These are phyloP conservation scores for Cydia pomonella DNA, from an alignment of 1,140 invertebrate genomes.

Conservation along the genomic window DNA sequence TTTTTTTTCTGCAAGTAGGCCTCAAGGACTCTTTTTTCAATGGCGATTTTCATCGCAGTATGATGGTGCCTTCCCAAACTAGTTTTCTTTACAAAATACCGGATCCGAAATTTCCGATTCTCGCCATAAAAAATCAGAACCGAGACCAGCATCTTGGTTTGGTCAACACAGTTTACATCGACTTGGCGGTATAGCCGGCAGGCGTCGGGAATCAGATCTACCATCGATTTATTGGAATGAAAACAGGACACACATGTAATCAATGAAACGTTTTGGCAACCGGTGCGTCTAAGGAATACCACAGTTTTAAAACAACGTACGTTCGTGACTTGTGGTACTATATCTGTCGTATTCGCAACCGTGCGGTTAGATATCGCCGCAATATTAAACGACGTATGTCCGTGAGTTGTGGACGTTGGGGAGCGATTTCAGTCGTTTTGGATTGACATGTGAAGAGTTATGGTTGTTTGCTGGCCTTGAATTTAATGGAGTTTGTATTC, in stretches of 20 bases:
- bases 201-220: not conserved
- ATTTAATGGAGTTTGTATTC: not conserved
- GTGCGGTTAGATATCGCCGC: too few relatives aligned
- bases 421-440: not conserved
- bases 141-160: too few relatives aligned
- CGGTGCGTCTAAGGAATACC: not conserved
- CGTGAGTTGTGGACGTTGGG: too few relatives aligned
- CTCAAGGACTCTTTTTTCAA: too few relatives aligned
- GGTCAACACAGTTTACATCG: too few relatives aligned
- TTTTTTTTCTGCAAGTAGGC: too few relatives aligned
- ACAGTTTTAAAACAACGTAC: not conserved
- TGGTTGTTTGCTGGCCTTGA: slow-evolving; percentile 2
- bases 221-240: slow-evolving; percentile 2
- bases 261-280: slow-evolving; percentile 30
- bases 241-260: slow-evolving; percentile 22
- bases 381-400: too few relatives aligned
- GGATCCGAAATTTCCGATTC: too few relatives aligned
- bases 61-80: too few relatives aligned
- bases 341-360: not conserved
- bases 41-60: too few relatives aligned
- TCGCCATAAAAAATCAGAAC: too few relatives aligned
- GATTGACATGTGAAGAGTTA: not conserved
- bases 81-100: too few relatives aligned
- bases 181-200: not conserved
- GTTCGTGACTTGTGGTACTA: not conserved